Evolutionary conservation across 2,113 vertebrate genomes (phyloP).

Genomic region (Lampris incognitus): DNA sequence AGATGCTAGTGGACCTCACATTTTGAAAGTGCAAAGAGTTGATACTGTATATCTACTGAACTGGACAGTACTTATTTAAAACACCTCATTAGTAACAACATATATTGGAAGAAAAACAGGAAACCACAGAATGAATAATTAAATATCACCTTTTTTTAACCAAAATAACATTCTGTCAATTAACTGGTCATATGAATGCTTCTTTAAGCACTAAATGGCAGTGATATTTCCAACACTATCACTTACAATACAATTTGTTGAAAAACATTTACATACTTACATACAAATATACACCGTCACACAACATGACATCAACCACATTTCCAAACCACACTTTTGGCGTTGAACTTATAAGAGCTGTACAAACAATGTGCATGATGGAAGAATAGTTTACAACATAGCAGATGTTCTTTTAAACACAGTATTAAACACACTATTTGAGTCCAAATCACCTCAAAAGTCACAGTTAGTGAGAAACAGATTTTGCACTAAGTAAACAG

Average conservation of each 20-base stretch:
- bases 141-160: conserved; percentile 2
- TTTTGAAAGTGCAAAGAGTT: conserved; percentile 48
- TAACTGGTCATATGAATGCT: conserved; percentile 28
- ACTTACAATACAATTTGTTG: conserved; percentile 44
- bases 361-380: neutral
- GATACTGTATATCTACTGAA: conserved; percentile 4
- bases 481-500: neutral
- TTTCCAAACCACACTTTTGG: conserved; percentile 23
- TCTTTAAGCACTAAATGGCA: conserved; percentile 53
- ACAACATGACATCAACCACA: conserved; percentile 3
- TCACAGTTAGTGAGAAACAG: conserved; percentile 17
- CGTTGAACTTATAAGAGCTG: conserved; percentile 11
- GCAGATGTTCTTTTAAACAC: conserved; percentile 10
- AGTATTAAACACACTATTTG: neutral
- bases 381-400: neutral
- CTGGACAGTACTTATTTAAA: conserved; percentile 34
- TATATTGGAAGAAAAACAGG: conserved; percentile 26
- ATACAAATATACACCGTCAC: conserved; percentile 10
- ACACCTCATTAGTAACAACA: conserved; percentile 15
- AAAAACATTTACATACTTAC: conserved; percentile 32
- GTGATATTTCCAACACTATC: conserved; percentile 43
- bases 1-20: conserved; percentile 13
- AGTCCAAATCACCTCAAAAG: neutral
- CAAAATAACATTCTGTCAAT: neutral
- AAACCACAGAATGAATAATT: conserved; percentile 18